Evolutionary conservation across 2,797 vertebrate species (phyloP).

Genomic region (Dryobates pubescens): DNA sequence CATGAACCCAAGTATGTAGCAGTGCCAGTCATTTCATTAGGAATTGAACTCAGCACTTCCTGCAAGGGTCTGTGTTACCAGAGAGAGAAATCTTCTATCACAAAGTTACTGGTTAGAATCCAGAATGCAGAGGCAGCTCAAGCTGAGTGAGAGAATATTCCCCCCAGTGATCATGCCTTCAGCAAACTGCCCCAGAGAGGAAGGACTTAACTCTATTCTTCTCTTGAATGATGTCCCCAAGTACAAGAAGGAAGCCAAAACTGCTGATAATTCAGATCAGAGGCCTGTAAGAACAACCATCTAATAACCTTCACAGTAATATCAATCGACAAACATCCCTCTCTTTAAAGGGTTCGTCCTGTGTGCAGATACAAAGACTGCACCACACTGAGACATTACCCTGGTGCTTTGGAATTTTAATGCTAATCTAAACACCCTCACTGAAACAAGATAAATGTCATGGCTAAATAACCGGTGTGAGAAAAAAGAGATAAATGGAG

Average conservation of each 20-base stretch:
- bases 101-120: neutral
- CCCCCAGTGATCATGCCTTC: neutral
- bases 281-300: neutral
- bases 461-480: constrained; percentile 1
- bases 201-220: neutral
- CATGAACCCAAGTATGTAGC: neutral
- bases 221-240: neutral
- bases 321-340: neutral
- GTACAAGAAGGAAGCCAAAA: neutral
- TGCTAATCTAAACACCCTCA: constrained; percentile 24
- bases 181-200: neutral
- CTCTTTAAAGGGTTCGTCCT: neutral
- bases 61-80: neutral
- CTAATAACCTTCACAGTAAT: neutral
- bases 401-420: constrained; percentile 39
- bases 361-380: neutral
- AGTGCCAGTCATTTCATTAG: neutral
- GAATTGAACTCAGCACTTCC: neutral
- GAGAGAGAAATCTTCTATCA: neutral
- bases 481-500: constrained; percentile 26
- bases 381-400: neutral
- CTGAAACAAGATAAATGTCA: constrained; percentile 25
- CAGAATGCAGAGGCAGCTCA: neutral
- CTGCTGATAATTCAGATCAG: neutral
- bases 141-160: neutral